phyloP scores from a whole-genome alignment of 2,113 vertebrate species.

The Enhydra lutris region DNA sequence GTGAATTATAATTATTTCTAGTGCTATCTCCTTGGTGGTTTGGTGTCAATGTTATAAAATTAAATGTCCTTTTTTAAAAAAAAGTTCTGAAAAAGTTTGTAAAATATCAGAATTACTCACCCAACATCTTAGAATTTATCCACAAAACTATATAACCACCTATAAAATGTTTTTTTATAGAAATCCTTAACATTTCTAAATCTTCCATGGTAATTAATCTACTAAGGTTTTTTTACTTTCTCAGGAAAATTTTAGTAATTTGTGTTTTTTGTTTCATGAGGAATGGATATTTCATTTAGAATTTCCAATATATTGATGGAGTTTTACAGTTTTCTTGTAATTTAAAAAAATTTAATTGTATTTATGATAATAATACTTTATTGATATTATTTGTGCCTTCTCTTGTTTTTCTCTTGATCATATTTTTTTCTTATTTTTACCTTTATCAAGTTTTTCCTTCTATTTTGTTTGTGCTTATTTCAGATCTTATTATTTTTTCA shows the following conservation, averaged over 20 bases:
- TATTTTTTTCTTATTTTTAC: background rate
- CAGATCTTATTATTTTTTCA: background rate
- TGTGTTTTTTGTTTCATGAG: background rate
- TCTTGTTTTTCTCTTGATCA: background rate
- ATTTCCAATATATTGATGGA: background rate
- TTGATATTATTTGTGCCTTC: slow-evolving; percentile 18
- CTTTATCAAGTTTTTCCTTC: background rate
- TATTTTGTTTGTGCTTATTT: background rate
- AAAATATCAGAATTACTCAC: background rate
- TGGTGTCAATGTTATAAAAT: background rate
- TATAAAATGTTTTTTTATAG: background rate
- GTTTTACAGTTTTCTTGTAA: background rate
- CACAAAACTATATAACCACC: background rate
- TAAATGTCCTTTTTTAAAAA: background rate
- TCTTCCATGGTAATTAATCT: background rate
- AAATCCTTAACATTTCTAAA: slow-evolving; percentile 17
- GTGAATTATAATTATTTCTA: background rate
- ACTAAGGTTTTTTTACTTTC: background rate
- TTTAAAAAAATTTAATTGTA: background rate
- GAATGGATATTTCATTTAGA: background rate
- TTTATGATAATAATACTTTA: background rate
- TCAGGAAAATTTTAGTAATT: background rate
- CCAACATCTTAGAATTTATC: background rate
- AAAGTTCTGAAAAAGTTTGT: background rate
- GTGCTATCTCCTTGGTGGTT: background rate